Conservation (phyloP, 2,888 invertebrate genomes). For the Lasioglossum villosulum region DNA sequence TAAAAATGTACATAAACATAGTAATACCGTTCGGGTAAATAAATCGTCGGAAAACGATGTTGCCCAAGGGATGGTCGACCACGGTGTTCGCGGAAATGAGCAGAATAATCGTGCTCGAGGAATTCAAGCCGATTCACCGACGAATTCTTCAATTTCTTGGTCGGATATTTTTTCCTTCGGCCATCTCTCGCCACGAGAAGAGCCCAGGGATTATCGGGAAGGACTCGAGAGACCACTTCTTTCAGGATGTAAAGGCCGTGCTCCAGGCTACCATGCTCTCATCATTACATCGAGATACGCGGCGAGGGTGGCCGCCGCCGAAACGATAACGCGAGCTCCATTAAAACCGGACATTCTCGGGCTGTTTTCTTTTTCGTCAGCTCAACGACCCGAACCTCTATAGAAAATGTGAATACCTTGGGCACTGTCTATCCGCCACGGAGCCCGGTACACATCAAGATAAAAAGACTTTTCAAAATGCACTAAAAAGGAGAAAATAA, state of each 20-base stretch:
- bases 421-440: background rate
- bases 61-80: background rate
- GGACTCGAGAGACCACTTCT: background rate
- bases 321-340: constrained; percentile 59
- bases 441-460: background rate
- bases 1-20: too few relatives aligned
- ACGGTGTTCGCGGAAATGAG: background rate
- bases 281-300: constrained; percentile 45
- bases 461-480: too few relatives aligned
- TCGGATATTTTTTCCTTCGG: background rate
- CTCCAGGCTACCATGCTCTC: background rate
- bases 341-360: constrained; percentile 51
- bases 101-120: background rate
- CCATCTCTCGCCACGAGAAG: background rate
- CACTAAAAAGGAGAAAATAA: too few relatives aligned
- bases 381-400: constrained; percentile 15
- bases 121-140: background rate
- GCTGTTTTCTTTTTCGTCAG: constrained; percentile 22
- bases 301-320: constrained; percentile 52
- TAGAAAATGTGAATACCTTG: background rate
- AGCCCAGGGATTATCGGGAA: background rate
- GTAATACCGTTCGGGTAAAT: too few relatives aligned
- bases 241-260: constrained; percentile 6
- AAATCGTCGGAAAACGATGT: background rate
- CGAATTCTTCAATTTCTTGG: constrained; percentile 4